Evolutionary conservation across 2,113 vertebrate species (phyloP).

Genomic region (Crocuta crocuta): DNA sequence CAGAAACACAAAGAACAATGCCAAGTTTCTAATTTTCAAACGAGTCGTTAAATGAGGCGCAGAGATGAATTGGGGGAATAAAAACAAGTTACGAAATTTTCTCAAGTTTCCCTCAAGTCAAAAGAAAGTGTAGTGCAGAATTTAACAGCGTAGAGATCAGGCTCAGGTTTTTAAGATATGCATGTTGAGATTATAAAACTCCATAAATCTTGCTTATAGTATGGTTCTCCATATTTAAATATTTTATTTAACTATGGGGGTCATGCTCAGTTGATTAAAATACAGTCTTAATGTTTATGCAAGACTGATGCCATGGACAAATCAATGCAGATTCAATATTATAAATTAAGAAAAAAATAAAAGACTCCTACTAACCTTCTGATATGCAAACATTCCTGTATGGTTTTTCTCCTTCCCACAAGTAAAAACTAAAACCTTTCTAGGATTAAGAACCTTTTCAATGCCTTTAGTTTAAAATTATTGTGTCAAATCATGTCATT

Average conservation of each 20-base stretch:
- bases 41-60: conserved; percentile 65
- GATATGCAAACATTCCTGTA: background rate
- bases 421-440: conserved; percentile 5
- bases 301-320: background rate
- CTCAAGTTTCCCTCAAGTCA: conserved; percentile 59
- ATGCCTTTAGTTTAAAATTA: conserved; percentile 59
- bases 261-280: background rate
- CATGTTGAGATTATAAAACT: background rate
- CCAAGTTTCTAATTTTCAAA: conserved; percentile 74
- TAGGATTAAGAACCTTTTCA: conserved; percentile 47
- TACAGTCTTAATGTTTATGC: background rate
- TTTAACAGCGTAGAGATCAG: conserved; percentile 26
- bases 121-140: background rate
- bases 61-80: conserved; percentile 42
- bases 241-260: background rate
- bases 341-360: conserved; percentile 19
- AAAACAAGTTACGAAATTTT: conserved; percentile 60
- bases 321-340: background rate
- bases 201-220: background rate
- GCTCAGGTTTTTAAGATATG: background rate
- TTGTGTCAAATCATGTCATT: background rate
- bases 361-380: background rate
- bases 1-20: conserved; percentile 78
- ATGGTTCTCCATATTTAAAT: background rate
- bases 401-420: background rate